Evolutionary conservation across 2,888 invertebrate species (phyloP).

Genomic region (Pardosa pseudoannulata): DNA sequence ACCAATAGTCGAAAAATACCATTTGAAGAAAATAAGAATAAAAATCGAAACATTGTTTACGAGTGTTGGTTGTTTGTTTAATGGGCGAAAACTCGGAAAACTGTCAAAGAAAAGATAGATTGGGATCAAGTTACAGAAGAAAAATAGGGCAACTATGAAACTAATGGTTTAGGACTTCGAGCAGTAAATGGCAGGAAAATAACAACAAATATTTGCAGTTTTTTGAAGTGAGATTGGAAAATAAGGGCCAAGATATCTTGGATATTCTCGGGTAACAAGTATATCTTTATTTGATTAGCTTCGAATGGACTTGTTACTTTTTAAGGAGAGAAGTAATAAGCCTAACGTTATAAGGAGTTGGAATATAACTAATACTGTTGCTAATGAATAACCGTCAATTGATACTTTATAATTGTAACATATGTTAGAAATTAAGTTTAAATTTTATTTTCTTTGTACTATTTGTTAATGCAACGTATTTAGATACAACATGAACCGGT

Average conservation of each 20-base stretch:
- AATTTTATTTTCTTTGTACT: no score
- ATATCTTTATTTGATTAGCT: slow-evolving; percentile 36
- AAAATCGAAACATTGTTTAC: slow-evolving; percentile 56
- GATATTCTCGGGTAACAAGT: slow-evolving; percentile 35
- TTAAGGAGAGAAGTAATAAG: no score
- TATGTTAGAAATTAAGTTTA: no score
- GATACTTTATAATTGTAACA: no score
- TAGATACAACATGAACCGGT: no score
- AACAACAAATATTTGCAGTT: slow-evolving; percentile 14
- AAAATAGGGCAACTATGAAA: slow-evolving; percentile 47
- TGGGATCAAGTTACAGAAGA: slow-evolving; percentile 65
- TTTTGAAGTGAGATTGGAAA: slow-evolving; percentile 34
- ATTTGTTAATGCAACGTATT: no score
- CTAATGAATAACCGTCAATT: no score
- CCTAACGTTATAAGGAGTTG: no score
- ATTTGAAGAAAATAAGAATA: slow-evolving; percentile 25
- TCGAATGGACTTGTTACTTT: not conserved
- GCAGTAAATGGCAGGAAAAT: slow-evolving; percentile 25
- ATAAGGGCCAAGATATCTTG: not conserved
- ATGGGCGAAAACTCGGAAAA: slow-evolving; percentile 68
- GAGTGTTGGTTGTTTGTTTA: slow-evolving; percentile 68
- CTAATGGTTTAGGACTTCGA: slow-evolving; percentile 54
- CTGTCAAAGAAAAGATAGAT: slow-evolving; percentile 67
- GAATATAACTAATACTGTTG: no score
- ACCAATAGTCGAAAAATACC: slow-evolving; percentile 58